phyloP scores from a whole-genome alignment of 2,888 invertebrate species.

The Chelonus formosanus region DNA sequence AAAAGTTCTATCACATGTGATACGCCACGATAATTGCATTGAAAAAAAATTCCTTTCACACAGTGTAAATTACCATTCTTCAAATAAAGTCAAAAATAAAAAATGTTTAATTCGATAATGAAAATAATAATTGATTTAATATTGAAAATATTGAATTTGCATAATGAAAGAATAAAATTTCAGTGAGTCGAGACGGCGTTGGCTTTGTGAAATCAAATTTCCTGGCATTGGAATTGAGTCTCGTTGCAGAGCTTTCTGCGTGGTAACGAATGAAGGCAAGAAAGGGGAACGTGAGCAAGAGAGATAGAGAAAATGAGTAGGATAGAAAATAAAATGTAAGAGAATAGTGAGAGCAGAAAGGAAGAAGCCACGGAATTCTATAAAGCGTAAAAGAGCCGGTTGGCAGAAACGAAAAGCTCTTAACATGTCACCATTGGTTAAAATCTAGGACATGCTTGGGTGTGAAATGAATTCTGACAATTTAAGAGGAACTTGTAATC shows the following conservation, averaged over 20 bases:
- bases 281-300: not conserved
- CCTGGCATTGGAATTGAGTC: slow-evolving; percentile 22
- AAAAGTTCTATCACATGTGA: too few relatives aligned
- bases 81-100: too few relatives aligned
- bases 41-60: too few relatives aligned
- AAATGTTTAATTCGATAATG: too few relatives aligned
- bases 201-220: slow-evolving; percentile 19
- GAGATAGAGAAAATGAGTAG: not conserved
- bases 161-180: slow-evolving; percentile 1
- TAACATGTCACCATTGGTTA: slow-evolving; percentile 57
- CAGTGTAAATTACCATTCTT: too few relatives aligned
- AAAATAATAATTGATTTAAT: too few relatives aligned
- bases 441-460: slow-evolving; percentile 42
- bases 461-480: slow-evolving; percentile 56
- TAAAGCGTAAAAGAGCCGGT: slow-evolving; percentile 24
- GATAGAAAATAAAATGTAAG: not conserved
- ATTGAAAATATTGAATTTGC: not conserved
- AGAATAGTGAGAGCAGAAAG: slow-evolving; percentile 16
- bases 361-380: slow-evolving; percentile 28
- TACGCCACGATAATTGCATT: too few relatives aligned
- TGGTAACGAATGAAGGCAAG: slow-evolving; percentile 7
- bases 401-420: slow-evolving; percentile 54
- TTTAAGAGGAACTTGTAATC: slow-evolving; percentile 58
- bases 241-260: slow-evolving; percentile 18
- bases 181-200: not conserved